Conservation (phyloP, 2,113 vertebrate species). For the Strigops habroptila region DNA sequence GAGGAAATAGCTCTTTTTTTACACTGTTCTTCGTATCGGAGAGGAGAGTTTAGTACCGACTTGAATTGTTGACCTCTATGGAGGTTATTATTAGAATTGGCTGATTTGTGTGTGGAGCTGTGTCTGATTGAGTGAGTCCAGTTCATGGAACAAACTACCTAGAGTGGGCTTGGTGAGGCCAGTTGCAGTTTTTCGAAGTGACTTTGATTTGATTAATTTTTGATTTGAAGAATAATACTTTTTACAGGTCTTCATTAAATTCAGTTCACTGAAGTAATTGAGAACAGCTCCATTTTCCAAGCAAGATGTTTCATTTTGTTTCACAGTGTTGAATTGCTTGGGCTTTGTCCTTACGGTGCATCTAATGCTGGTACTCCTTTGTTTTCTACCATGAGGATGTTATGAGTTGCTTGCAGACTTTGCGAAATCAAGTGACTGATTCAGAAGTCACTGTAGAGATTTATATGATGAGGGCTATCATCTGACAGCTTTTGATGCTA, state of each 20-base stretch:
- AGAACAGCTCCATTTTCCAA: not conserved
- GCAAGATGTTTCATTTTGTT: not conserved
- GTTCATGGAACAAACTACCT: not conserved
- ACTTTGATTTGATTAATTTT: not conserved
- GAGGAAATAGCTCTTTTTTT: conserved; percentile 42
- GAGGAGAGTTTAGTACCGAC: not conserved
- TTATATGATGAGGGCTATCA: not conserved
- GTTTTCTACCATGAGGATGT: not conserved
- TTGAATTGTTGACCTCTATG: conserved; percentile 20
- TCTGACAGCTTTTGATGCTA: not conserved
- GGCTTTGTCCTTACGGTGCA: not conserved
- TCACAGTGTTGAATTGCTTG: not conserved
- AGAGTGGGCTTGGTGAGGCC: not conserved
- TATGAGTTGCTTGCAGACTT: not conserved
- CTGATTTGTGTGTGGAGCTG: not conserved
- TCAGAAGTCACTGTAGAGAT: not conserved
- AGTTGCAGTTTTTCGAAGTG: not conserved
- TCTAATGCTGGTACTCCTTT: not conserved
- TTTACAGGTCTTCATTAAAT: not conserved
- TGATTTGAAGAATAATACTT: not conserved
- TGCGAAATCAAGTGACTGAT: not conserved
- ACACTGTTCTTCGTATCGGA: not conserved
- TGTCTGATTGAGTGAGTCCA: not conserved
- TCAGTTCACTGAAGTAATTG: not conserved
- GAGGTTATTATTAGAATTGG: conserved; percentile 19